These are phyloP conservation scores for Jaculus jaculus DNA, from an alignment of 2,113 vertebrate genomes.

Conservation along the genomic window DNA sequence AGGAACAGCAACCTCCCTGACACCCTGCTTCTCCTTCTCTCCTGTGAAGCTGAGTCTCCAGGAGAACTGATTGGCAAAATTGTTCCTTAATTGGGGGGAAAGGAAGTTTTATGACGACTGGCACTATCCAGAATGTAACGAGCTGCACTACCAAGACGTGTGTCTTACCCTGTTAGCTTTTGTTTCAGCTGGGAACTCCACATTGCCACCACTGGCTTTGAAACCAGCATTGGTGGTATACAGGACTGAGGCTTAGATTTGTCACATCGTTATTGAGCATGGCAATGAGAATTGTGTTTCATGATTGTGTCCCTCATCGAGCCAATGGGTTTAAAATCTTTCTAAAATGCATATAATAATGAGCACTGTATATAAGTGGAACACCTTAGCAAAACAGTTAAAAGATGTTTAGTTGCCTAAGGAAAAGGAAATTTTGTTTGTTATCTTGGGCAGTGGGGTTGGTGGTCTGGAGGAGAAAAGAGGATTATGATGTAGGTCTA, in stretches of 20 bases:
- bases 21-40: background rate
- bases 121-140: slow-evolving; percentile 1
- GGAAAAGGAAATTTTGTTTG: slow-evolving; percentile 26
- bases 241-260: slow-evolving; percentile 20
- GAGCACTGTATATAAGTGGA: slow-evolving; percentile 24
- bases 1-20: slow-evolving; percentile 35
- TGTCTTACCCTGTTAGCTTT: slow-evolving; percentile 4
- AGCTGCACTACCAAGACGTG: slow-evolving; percentile 40
- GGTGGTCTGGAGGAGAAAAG: background rate
- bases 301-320: slow-evolving; percentile 2
- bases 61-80: slow-evolving; percentile 49
- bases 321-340: slow-evolving; percentile 35
- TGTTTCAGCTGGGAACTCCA: slow-evolving; percentile 47
- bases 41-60: background rate
- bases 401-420: slow-evolving; percentile 34
- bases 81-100: slow-evolving; percentile 55
- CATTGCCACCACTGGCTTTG: background rate
- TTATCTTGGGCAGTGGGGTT: background rate
- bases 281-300: slow-evolving; percentile 44
- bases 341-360: slow-evolving; percentile 32
- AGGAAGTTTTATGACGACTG: slow-evolving; percentile 48
- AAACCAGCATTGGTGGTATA: slow-evolving; percentile 1
- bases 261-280: slow-evolving; percentile 14
- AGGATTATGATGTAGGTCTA: background rate
- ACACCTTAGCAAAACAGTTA: slow-evolving; percentile 2